These are phyloP conservation scores for Adelges cooleyi DNA, from an alignment of 1,140 invertebrate genomes.

Conservation along the genomic window DNA sequence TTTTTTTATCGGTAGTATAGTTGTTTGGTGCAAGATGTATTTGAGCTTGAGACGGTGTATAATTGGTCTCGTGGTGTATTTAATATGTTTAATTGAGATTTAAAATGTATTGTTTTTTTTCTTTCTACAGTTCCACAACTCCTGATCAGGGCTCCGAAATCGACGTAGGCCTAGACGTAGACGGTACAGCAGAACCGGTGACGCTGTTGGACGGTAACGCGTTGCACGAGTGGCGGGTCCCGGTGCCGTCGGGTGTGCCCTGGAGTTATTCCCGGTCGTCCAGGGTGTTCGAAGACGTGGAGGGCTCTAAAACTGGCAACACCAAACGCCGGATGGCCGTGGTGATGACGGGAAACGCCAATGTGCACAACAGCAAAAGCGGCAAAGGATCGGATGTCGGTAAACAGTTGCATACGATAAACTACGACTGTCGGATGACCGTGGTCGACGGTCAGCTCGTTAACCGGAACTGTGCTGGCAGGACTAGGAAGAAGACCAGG, in stretches of 20 bases:
- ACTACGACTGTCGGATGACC: not conserved
- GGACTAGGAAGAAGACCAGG: not conserved
- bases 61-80: too few species aligned
- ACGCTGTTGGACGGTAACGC: too few species aligned
- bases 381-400: too few species aligned
- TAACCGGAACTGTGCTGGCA: not conserved
- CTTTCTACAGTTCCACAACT: too few species aligned
- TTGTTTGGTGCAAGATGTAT: too few species aligned
- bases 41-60: too few species aligned
- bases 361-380: not conserved
- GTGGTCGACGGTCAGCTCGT: not conserved
- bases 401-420: not conserved
- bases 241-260: not conserved
- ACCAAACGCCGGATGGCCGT: not conserved
- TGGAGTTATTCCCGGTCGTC: slow-evolving; percentile 8
- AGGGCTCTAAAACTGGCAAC: not conserved
- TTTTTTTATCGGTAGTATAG: too few species aligned
- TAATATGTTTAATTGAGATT: too few species aligned
- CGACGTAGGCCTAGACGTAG: too few species aligned
- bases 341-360: slow-evolving; percentile 5
- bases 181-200: too few species aligned
- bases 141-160: too few species aligned
- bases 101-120: not conserved
- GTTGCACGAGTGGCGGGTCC: not conserved
- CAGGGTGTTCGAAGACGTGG: not conserved